Evolutionary conservation across 2,113 vertebrate species (phyloP).

Genomic region (Sylvietta virens): DNA sequence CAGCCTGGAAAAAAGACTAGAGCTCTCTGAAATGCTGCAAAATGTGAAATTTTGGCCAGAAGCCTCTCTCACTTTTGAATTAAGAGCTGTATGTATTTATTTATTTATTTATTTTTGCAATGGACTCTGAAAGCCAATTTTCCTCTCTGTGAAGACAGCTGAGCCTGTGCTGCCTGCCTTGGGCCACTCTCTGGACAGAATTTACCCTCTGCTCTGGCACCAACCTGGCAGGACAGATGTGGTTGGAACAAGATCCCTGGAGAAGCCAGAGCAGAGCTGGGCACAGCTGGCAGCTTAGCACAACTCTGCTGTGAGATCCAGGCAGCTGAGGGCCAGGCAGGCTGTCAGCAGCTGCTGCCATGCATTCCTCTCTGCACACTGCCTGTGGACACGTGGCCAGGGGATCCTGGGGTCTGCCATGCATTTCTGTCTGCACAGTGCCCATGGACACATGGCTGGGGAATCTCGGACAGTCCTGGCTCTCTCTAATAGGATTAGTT

Average conservation of each 20-base stretch:
- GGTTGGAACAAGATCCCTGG: neutral
- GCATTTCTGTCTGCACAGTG: neutral
- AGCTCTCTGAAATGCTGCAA: neutral
- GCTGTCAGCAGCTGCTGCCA: neutral
- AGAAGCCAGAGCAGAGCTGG: neutral
- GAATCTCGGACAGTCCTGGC: neutral
- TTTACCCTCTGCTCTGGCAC: neutral
- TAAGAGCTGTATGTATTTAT: neutral
- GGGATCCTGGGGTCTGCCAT: neutral
- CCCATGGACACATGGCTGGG: neutral
- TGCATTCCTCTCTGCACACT: neutral
- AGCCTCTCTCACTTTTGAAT: neutral
- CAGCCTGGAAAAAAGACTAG: neutral
- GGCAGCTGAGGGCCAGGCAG: neutral
- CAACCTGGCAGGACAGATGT: neutral
- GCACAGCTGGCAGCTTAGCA: neutral
- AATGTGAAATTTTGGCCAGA: neutral
- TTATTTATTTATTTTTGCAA: neutral
- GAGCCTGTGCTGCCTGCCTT: neutral
- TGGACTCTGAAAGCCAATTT: neutral
- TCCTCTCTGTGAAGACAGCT: neutral
- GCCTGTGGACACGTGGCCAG: neutral
- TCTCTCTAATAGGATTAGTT: neutral
- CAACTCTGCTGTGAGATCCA: rapidly evolving
- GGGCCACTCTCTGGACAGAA: neutral